Evolutionary conservation across 2,888 invertebrate species (phyloP), one percentile per base, ranked within the genome.

Genomic region (Graphium colonna): DNA sequence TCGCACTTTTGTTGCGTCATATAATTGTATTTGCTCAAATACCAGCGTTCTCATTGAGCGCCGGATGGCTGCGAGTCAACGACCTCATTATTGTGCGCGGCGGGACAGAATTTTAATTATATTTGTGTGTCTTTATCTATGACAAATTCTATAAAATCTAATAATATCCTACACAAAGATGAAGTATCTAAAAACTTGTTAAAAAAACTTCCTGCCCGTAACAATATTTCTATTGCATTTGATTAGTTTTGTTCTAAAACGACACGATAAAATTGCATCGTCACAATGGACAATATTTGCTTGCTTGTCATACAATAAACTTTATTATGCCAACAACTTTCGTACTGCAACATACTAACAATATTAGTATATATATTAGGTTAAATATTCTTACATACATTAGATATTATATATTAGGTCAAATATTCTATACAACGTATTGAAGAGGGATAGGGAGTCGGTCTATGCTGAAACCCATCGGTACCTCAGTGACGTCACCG

Each of bases 401-500:
- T n/a, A n/a, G n/a, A n/a, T n/a, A n/a, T n/a, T n/a, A n/a, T n/a
- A n/a, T n/a, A n/a, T n/a, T n/a, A n/a, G n/a, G n/a, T n/a, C n/a
- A n/a, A n/a, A n/a, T n/a, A n/a, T n/a, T n/a, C n/a, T n/a, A n/a
- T 21, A 5, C 21, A 21, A 44, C 7, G 15, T 40, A 17, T 40
- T 39, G 42, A 21, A 41, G 40, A 53, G 56, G 49, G 44, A 54
- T 42, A 46, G 38, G 56, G 55, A 53, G 45, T 42, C 15, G 68
- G 68, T 68, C 71, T 59, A 55, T 70, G 73, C 79, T 85, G 85
- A 87, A 87, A 86, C 87, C 87, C 86, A 82, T 77, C 71, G 84
- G 87, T 79, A 82, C 88, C 87, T 86, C 86, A 75, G 67, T 68
- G 68, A 56, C 87, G 85, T 87, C 88, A 87, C 86, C 86, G 87